These are phyloP conservation scores for Betta splendens DNA, from an alignment of 2,797 vertebrate species.

Conservation along the genomic window DNA sequence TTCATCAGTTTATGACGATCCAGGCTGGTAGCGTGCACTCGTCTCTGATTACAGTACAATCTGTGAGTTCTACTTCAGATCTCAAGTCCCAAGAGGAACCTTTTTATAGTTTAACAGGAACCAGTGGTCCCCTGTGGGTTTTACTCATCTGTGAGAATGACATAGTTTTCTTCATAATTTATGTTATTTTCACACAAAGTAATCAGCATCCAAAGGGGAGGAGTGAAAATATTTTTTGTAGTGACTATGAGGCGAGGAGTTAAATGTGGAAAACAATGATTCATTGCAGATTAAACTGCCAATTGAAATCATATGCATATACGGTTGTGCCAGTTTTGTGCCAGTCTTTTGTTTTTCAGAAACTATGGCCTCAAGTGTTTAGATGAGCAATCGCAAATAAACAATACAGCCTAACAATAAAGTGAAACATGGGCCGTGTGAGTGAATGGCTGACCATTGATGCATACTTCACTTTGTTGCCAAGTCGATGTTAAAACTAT, in stretches of 20 bases:
- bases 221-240: slow-evolving; percentile 15
- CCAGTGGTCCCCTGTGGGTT: slow-evolving; percentile 73
- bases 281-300: slow-evolving; percentile 22
- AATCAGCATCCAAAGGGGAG: slow-evolving; percentile 48
- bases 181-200: slow-evolving; percentile 57
- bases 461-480: slow-evolving; percentile 68
- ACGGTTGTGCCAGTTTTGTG: slow-evolving; percentile 34
- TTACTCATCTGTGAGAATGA: slow-evolving; percentile 71
- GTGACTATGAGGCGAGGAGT: slow-evolving; percentile 36
- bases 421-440: slow-evolving; percentile 28
- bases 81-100: slow-evolving; percentile 71
- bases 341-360: slow-evolving; percentile 44
- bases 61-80: slow-evolving; percentile 76
- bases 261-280: slow-evolving; percentile 52
- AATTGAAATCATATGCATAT: slow-evolving; percentile 24
- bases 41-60: slow-evolving; percentile 74
- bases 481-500: slow-evolving; percentile 63
- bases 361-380: slow-evolving; percentile 45
- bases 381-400: slow-evolving; percentile 57
- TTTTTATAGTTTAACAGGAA: slow-evolving; percentile 81
- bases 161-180: slow-evolving; percentile 74
- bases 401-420: slow-evolving; percentile 55
- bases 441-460: slow-evolving; percentile 67
- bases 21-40: slow-evolving; percentile 60
- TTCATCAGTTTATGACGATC: slow-evolving; percentile 70